phyloP scores from a whole-genome alignment of 2,888 invertebrate genomes.

The Campaea margaritaria region DNA sequence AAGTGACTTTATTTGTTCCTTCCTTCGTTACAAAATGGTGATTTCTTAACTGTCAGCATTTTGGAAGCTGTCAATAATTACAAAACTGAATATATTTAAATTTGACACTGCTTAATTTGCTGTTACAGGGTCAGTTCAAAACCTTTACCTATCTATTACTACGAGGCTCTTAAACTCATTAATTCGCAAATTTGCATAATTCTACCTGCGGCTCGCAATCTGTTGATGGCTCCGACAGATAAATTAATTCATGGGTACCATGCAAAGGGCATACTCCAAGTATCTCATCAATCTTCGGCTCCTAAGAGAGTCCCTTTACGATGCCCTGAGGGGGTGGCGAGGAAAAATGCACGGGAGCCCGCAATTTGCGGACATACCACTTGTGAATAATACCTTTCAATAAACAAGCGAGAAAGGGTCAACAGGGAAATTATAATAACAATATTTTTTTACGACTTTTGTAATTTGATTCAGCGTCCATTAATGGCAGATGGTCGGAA shows the following conservation, averaged over 20 bases:
- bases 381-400: slow-evolving; percentile 42
- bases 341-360: slow-evolving; percentile 50
- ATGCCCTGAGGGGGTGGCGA: slow-evolving; percentile 49
- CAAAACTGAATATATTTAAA: too few species aligned
- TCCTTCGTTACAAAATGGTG: too few species aligned
- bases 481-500: slow-evolving; percentile 21
- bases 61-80: too few species aligned
- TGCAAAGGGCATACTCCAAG: slow-evolving; percentile 52
- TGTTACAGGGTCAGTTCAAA: too few species aligned
- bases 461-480: slow-evolving; percentile 26
- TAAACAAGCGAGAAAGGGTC: slow-evolving; percentile 41
- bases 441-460: slow-evolving; percentile 31
- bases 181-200: slow-evolving; percentile 40
- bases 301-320: slow-evolving; percentile 57
- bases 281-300: slow-evolving; percentile 57
- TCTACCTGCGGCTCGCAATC: slow-evolving; percentile 35
- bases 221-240: slow-evolving; percentile 40
- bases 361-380: slow-evolving; percentile 48
- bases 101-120: too few species aligned
- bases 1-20: neutral
- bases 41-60: too few species aligned
- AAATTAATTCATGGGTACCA: slow-evolving; percentile 56
- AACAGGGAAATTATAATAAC: slow-evolving; percentile 40
- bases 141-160: slow-evolving; percentile 12
- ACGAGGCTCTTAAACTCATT: slow-evolving; percentile 34